Percentiles rank a stretch among this genome's conserved stretches.
phyloP scores from a whole-genome alignment of 2,888 invertebrate species.

The Antheraea assamensis region DNA sequence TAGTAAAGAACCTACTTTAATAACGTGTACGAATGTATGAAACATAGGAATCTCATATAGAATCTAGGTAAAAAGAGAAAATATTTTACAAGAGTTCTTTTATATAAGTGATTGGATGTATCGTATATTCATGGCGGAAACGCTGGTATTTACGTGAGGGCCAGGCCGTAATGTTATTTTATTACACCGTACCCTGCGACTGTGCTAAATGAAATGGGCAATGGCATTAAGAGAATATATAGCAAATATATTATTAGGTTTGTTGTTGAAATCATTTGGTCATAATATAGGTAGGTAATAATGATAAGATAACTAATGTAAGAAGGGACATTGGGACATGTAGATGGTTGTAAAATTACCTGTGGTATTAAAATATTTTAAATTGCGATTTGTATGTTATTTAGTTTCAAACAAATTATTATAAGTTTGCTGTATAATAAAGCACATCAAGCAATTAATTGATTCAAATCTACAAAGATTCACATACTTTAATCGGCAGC shows the following conservation, averaged over 20 bases:
- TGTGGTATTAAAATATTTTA: too few relatives aligned
- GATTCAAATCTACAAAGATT: too few relatives aligned
- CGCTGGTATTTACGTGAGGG: neutral
- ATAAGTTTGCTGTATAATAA: too few relatives aligned
- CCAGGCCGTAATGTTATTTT: constrained; percentile 1
- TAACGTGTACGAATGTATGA: neutral
- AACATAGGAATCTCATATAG: neutral
- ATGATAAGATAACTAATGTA: too few relatives aligned
- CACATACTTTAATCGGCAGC: too few relatives aligned
- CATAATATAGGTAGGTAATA: too few relatives aligned
- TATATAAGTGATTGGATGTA: neutral
- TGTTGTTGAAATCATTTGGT: too few relatives aligned
- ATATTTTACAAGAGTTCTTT: neutral
- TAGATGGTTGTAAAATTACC: too few relatives aligned
- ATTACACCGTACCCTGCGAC: neutral
- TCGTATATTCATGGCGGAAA: neutral
- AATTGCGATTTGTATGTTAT: too few relatives aligned
- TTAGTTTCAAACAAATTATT: too few relatives aligned
- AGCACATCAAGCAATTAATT: too few relatives aligned
- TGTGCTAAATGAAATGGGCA: neutral
- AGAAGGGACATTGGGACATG: too few relatives aligned
- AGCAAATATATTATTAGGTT: neutral
- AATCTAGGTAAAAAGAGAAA: neutral
- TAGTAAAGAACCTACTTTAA: neutral
- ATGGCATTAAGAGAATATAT: neutral